Evolutionary conservation across 2,888 invertebrate genomes (phyloP).

Genomic region (Campopleginae sp.): DNA sequence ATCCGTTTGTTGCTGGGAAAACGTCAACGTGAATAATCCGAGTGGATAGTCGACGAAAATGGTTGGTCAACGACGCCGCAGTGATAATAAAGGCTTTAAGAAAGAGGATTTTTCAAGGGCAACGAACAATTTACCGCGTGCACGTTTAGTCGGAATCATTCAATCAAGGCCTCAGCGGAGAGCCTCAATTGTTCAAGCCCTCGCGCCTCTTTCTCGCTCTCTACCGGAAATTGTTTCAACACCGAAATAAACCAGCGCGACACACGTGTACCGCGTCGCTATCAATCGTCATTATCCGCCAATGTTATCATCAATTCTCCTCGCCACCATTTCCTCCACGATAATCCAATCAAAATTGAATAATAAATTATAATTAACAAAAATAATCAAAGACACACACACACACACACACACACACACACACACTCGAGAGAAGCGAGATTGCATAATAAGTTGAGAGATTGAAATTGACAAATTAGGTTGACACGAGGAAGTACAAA

Average conservation of each 20-base stretch:
- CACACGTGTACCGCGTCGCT: constrained; percentile 28
- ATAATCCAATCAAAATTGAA: not conserved
- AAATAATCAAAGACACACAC: not conserved
- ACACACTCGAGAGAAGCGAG: no score
- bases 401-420: no score
- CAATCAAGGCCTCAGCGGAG: constrained; percentile 71
- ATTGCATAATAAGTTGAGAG: constrained; percentile 39
- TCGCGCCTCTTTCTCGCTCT: constrained; percentile 30
- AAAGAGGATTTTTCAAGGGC: constrained; percentile 74
- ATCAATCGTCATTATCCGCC: not conserved
- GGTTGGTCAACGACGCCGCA: constrained; percentile 56
- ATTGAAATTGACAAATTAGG: constrained; percentile 23
- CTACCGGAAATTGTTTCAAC: constrained; percentile 71
- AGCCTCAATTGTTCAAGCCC: constrained; percentile 72
- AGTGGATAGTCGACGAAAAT: constrained; percentile 31
- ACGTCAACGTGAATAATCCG: constrained; percentile 42
- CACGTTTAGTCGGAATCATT: constrained; percentile 73
- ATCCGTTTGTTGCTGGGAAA: not conserved
- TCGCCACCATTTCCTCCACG: not conserved
- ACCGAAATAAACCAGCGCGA: constrained; percentile 64
- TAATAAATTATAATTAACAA: not conserved
- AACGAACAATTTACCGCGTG: constrained; percentile 70
- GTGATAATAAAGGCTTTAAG: constrained; percentile 62
- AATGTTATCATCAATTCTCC: not conserved
- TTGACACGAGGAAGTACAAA: constrained; percentile 48